A percentile compares a stretch with the other conserved stretches of the same genome.
Evolutionary conservation across 2,888 invertebrate genomes (phyloP).

Genomic region (Cephus pulcher): DNA sequence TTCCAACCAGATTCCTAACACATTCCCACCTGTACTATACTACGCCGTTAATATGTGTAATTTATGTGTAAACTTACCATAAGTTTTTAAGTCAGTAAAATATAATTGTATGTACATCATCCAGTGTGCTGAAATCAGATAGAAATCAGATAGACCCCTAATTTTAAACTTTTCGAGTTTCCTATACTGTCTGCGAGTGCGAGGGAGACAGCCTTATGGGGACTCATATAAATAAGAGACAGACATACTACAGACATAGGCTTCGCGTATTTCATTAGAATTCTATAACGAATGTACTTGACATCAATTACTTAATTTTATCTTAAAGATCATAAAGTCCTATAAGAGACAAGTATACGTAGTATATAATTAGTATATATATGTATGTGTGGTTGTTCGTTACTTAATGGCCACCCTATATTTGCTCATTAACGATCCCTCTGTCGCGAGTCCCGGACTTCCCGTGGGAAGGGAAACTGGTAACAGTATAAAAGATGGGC

Average conservation of each 20-base stretch:
- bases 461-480: slow-evolving; percentile 24
- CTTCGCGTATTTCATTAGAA: too few relatives aligned
- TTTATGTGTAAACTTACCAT: not conserved
- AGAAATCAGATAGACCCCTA: not conserved
- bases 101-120: not conserved
- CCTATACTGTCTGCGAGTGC: too few relatives aligned
- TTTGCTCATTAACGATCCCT: slow-evolving; percentile 57
- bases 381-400: slow-evolving; percentile 13
- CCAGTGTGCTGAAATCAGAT: not conserved
- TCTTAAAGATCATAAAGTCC: too few relatives aligned
- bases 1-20: not conserved
- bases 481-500: slow-evolving; percentile 5
- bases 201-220: too few relatives aligned
- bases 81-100: not conserved
- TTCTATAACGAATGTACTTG: too few relatives aligned
- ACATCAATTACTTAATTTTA: too few relatives aligned
- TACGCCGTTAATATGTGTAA: not conserved
- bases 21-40: not conserved
- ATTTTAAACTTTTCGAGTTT: not conserved
- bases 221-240: too few relatives aligned
- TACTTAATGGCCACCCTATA: slow-evolving; percentile 50
- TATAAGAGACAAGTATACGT: too few relatives aligned
- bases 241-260: too few relatives aligned
- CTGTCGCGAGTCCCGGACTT: slow-evolving; percentile 48
- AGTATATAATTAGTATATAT: too few relatives aligned